Evolutionary conservation across 2,888 invertebrate species (phyloP), one percentile per base, ranked within the genome.

Genomic region (Sclerodermus sp.): DNA sequence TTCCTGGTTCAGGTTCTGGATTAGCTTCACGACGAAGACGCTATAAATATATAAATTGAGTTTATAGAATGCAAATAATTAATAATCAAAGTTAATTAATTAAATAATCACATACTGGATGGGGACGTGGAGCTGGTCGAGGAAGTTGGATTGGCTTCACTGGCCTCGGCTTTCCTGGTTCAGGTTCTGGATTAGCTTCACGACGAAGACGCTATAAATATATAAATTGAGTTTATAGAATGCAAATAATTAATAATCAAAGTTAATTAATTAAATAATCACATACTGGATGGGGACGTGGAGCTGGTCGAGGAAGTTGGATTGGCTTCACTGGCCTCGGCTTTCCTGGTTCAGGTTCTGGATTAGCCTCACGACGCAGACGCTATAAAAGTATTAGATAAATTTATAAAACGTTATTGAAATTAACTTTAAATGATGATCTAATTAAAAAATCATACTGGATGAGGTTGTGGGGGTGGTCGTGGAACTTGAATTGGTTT

Each of bases 381-480:
- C 53, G 49, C 53, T 53, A 41, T 43, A 53, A 53, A 18, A 53
- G 23, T n/a, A n/a, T n/a, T n/a, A n/a, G n/a, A n/a, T n/a, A n/a
- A n/a, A n/a, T n/a, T n/a, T n/a, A n/a, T n/a, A n/a, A n/a, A n/a
- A n/a, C n/a, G n/a, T n/a, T n/a, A n/a, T n/a, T 23, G 8, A 23
- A 8, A 23, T 23, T 17, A n/a, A 23, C n/a, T 9, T 16, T 18
- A 45, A n/a, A n/a, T n/a, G n/a, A n/a, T n/a, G 38, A 10, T 13
- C 31, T 17, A 10, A 30, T 34, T 8, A 34, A 34, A n/a, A 12
- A 34, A 34, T 47, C 47, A 58, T 51, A 64, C 62, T 1, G 58
- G 58, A 13, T 53, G 60, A 6, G 60, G 57, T n/a, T n/a, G n/a
- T 16, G 59, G 57, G n/a, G 47, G 49, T 3, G 51, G 51, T 1